These are phyloP conservation scores for Hirtodrosophila histrioides DNA, from an alignment of 2,888 invertebrate species.

Conservation along the genomic window DNA sequence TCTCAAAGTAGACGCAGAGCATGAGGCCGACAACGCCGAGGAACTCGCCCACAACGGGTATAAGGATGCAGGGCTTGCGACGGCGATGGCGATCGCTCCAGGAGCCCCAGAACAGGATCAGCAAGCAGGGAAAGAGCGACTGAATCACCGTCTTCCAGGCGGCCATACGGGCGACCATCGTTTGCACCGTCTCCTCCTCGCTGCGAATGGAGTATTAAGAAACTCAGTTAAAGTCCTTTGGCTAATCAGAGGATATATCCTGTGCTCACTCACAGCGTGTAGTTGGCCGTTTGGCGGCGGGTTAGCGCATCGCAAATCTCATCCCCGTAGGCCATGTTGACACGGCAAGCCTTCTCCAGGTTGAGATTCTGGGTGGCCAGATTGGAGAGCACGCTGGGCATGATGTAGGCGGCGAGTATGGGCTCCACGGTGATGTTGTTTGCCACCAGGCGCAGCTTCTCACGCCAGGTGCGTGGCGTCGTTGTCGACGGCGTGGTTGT, in stretches of 20 bases:
- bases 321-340: constrained; percentile 90
- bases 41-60: constrained; percentile 92
- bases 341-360: constrained; percentile 93
- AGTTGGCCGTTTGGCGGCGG: constrained; percentile 88
- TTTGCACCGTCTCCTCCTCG: constrained; percentile 89
- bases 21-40: constrained; percentile 91
- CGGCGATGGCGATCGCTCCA: constrained; percentile 87
- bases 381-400: constrained; percentile 88
- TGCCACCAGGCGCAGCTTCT: constrained; percentile 85
- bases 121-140: constrained; percentile 91
- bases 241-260: too few relatives aligned
- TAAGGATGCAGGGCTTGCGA: constrained; percentile 90
- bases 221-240: neutral
- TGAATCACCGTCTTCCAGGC: constrained; percentile 94
- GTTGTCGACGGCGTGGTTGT: constrained; percentile 9
- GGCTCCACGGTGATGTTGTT: constrained; percentile 88
- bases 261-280: constrained; percentile 83
- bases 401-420: constrained; percentile 87
- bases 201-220: constrained; percentile 68
- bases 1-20: constrained; percentile 91
- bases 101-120: constrained; percentile 93
- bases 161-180: constrained; percentile 91
- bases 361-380: constrained; percentile 93
- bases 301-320: constrained; percentile 91
- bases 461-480: constrained; percentile 71